Conservation (phyloP, 2,797 vertebrate genomes). For the Microctenopoma lineatum region DNA sequence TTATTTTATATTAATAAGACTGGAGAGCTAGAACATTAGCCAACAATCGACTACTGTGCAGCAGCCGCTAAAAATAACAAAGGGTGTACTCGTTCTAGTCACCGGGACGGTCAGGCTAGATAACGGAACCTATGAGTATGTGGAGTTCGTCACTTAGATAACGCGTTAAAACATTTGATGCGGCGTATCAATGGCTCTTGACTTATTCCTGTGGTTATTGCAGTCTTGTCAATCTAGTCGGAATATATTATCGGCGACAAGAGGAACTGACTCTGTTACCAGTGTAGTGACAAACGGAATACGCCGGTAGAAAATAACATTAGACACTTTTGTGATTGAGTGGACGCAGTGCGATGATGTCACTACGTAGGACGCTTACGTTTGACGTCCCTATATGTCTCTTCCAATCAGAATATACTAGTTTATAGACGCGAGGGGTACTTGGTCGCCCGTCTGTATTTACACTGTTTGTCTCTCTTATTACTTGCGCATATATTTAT, state of each 20-base stretch:
- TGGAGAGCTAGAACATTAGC: background rate
- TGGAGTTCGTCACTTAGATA: background rate
- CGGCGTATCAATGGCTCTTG: fast-evolving
- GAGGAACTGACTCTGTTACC: background rate
- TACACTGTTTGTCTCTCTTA: too few species aligned
- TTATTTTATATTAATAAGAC: background rate
- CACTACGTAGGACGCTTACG: background rate
- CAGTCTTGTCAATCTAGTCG: fast-evolving
- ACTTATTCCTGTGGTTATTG: too few species aligned
- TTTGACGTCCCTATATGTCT: background rate
- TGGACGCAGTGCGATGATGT: constrained; percentile 40
- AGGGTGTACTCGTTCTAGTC: background rate
- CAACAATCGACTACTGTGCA: background rate
- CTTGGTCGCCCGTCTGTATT: background rate
- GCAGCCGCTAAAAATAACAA: constrained; percentile 38
- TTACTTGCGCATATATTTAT: too few species aligned
- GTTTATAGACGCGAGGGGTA: background rate
- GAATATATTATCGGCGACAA: fast-evolving
- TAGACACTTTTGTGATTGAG: too few species aligned
- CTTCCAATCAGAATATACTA: constrained; percentile 34
- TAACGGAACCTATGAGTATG: fast-evolving
- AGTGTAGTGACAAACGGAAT: constrained; percentile 1
- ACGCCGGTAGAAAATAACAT: background rate
- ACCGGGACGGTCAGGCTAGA: background rate
- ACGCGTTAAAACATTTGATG: fast-evolving